Evolutionary conservation across 2,797 vertebrate species (phyloP), one percentile per base, ranked within the genome.

Genomic region (Miichthys miiuy): DNA sequence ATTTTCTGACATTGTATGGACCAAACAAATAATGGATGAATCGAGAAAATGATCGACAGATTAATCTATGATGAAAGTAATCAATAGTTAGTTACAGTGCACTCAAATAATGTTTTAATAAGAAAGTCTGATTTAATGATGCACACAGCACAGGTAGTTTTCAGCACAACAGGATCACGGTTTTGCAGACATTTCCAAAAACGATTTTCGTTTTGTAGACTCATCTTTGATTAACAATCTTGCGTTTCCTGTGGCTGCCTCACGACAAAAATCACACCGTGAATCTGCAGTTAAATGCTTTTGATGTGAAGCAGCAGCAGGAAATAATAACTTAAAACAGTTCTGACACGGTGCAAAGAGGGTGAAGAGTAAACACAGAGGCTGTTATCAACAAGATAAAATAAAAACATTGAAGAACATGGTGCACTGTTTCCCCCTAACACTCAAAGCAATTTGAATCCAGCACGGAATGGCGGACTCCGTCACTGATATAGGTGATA

Each of bases 91-190:
- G 34, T 38, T 42, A 61, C 46, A 47, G 34, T 27, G 51, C 63
- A 75, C 61, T 63, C 38, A 65, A 77, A 64, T 12, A 68, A 61
- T 2, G 1, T 62, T 58, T 72, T 13, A 57, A 72, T 6, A 44
- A 34, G 62, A 38, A 38, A 38, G 60, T 23, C 3, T 57, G 21
- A 42, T 44, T 25, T 58, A 34, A 27, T 11, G 30, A 61, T 38
- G 50, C 21, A 21, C 8, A 66, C 62, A 47, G 55, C 48, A 5
- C 46, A 69, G 10, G 8, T 23, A 20, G 20, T 16, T 48, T 34
- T 42, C 18, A 51, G 50, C 42, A 30, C 12, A 56, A 11, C 27
- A 51, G 21, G 21, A 38, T 30, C 21, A 50, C 10, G 6, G 18
- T 38, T 9, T 38, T 38, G 8, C 1, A 52, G 18, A 18, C 14